Base-by-base conservation (phyloP, 1,140 invertebrate species). In the Conus betulinus region DNA sequence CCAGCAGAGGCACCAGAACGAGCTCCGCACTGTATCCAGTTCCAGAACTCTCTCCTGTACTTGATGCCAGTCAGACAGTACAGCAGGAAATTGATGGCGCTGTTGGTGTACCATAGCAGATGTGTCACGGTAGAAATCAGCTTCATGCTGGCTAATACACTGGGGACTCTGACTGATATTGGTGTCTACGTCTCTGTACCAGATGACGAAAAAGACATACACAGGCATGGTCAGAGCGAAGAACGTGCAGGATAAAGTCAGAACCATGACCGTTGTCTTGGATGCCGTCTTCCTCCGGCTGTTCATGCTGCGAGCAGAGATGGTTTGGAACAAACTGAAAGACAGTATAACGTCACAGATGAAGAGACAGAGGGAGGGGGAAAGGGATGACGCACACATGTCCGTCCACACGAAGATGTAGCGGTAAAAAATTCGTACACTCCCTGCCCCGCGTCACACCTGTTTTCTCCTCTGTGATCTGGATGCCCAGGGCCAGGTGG, bases 41-140 rank as follows among this genome's bases (percentile, higher is more conserved):
- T 78, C 23, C 23, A n/a, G 27, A 78, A 78, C 2, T n/a, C 74
- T 2, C 27, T 78, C 74, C 74, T 78, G 74, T 25, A 78, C 4
- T 78, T 78, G 74, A 5, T 78, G 15, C 74, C 74, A 39, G 23
- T 78, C n/a, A 78, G 23, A 78, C 74, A 78, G n/a, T 78, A 78
- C 13, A 78, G 74, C 2, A 78, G n/a, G 74, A 78, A 78, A 39
- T 78, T 78, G 74, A 78, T 23, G 74, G 74, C 74, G n/a, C 74
- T 78, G 74, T 78, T 78, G 74, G 74, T 78, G 74, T 78, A 78
- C 74, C 74, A 78, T 10, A 78, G 74, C 15, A 78, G 23, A 39
- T 78, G 74, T 10, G 74, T 78, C 10, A 78, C 74, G 1, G 74
- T 25, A n/a, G 27, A 78, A 20, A 23, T 23, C 23, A 78, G 74